Evolutionary conservation across 2,888 invertebrate species (phyloP).

Genomic region (Acanthoscelides obtectus): DNA sequence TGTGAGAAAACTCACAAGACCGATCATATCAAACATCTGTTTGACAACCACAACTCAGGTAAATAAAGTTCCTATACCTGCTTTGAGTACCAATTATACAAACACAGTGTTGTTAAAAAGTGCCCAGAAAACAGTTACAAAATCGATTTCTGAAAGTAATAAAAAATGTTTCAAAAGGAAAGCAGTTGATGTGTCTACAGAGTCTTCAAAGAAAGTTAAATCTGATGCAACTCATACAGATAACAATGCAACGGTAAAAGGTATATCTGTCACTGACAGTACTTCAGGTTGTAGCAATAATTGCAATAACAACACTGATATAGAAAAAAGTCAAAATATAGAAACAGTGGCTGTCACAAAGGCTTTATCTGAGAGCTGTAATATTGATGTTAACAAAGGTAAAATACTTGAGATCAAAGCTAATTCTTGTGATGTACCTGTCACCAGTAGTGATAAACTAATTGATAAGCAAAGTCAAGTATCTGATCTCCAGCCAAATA

Average conservation of each 20-base stretch:
- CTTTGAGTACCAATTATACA: constrained; percentile 39
- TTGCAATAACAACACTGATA: not conserved
- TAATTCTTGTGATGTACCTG: not conserved
- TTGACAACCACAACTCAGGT: constrained; percentile 43
- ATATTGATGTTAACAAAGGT: not conserved
- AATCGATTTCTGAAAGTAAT: not conserved
- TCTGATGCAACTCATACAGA: not conserved
- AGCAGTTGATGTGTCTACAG: not conserved
- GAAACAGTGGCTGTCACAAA: not conserved
- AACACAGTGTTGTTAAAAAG: constrained; percentile 5
- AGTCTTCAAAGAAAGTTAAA: not conserved
- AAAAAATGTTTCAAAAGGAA: not conserved
- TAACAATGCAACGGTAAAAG: not conserved
- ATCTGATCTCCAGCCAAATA: not conserved
- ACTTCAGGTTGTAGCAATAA: too few species aligned
- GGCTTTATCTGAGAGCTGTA: not conserved
- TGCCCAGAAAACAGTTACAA: not conserved
- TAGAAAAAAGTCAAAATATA: not conserved
- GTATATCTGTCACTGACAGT: not conserved
- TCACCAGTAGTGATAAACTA: not conserved
- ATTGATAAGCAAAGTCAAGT: not conserved
- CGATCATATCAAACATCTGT: constrained; percentile 29
- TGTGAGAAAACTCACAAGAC: constrained; percentile 10
- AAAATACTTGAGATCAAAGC: not conserved
- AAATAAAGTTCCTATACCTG: constrained; percentile 47